Conservation (phyloP, 2,888 invertebrate species). For the Chydorus sphaericus region DNA sequence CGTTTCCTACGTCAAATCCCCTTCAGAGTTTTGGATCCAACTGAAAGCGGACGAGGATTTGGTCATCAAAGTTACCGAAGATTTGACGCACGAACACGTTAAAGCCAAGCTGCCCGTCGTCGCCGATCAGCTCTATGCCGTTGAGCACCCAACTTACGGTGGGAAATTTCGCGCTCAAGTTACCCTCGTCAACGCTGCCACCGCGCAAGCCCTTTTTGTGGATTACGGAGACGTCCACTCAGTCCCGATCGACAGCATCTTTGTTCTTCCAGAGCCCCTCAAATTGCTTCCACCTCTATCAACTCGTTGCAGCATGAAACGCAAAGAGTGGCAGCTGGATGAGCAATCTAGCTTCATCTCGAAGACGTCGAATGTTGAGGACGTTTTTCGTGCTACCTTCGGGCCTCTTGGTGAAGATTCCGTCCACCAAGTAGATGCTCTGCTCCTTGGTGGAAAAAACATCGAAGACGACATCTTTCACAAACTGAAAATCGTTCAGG, state of each 20-base stretch:
- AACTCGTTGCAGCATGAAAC: too few species aligned
- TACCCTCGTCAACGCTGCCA: neutral
- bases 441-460: too few species aligned
- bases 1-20: neutral
- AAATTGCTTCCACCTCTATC: too few species aligned
- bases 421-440: too few species aligned
- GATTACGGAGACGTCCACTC: constrained; percentile 12
- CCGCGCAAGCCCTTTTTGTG: neutral
- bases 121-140: neutral
- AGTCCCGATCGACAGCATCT: neutral
- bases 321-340: too few species aligned
- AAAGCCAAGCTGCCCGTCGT: neutral
- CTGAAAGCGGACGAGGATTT: neutral
- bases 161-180: neutral
- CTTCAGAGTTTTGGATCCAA: neutral
- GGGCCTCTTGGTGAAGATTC: too few species aligned
- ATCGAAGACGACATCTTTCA: too few species aligned
- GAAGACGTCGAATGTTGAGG: too few species aligned
- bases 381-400: too few species aligned
- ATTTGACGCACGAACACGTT: neutral
- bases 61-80: neutral
- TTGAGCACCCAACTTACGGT: neutral
- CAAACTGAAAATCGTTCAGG: too few species aligned
- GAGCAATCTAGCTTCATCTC: too few species aligned
- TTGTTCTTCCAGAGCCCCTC: too few species aligned